Base-by-base conservation (phyloP, 2,113 vertebrate genomes). In the Gasterosteus aculeatus region DNA sequence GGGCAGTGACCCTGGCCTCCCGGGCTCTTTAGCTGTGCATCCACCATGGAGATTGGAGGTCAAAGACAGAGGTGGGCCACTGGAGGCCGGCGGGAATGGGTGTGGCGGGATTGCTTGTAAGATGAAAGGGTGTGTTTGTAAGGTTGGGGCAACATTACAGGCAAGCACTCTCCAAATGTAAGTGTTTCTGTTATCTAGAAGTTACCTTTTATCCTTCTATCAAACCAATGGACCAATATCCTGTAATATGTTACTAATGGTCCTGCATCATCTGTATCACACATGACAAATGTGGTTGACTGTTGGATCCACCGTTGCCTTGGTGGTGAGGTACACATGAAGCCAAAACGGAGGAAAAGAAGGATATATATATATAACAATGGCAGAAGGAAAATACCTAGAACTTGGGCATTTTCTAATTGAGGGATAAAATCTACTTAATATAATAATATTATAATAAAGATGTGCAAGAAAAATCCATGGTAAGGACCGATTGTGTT, bases 41-140 rank as follows among this genome's bases (percentile, higher is more conserved):
- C 95, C 95, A 97, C 96, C 96, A 94, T 95, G 94, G 94, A 94
- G 92, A 90, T 26, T 22, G 90, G 85, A 93, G 93, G 94, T 94
- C 93, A 94, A 87, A 75, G 86, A 87, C 78, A 65, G 73, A 67
- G 54, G 60, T 49, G 80, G 73, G 71, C 47, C 68, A 26, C 22
- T 70, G 46, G 22, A 91, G 89, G 64, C 42, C 39, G 64, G 8
- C 1, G 8, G 63, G 54, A 78, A 53, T 53, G 88, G 90, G 85
- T 87, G 29, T 57, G 57, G 29, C 26, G 49, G 54, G 64, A 53
- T 39, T 76, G 69, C 42, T 64, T 0, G 68, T 63, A 69, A 73
- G 80, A 74, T 84, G 38, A 85, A 88, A 84, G 71, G 57, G 63
- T 29, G 5, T 54, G 61, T 64, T 75, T 77, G 39, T 38, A 63